Conservation (phyloP, 2,113 vertebrate species). For the Serinus canaria region DNA sequence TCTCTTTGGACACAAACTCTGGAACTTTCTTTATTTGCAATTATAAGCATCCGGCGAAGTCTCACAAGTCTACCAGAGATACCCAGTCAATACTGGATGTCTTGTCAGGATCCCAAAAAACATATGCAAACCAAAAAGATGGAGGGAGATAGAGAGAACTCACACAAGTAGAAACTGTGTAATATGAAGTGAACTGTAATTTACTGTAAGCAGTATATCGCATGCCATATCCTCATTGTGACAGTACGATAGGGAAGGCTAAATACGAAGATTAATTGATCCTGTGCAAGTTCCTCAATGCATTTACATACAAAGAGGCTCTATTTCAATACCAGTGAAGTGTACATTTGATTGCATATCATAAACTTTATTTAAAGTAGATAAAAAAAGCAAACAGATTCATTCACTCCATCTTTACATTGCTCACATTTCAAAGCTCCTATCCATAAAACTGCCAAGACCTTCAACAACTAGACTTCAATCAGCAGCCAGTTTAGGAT, state of each 20-base stretch:
- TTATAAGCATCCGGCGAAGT: not conserved
- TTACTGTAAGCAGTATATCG: not conserved
- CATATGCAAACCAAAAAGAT: not conserved
- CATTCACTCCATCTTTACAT: not conserved
- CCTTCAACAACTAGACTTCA: not conserved
- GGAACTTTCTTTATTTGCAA: not conserved
- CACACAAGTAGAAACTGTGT: not conserved
- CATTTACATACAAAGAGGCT: constrained; percentile 33
- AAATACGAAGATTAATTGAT: not conserved
- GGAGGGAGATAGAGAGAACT: not conserved
- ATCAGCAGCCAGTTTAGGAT: not conserved
- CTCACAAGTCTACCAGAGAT: not conserved
- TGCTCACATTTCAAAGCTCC: not conserved
- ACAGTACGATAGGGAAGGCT: not conserved
- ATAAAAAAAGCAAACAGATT: not conserved
- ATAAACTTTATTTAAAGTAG: not conserved
- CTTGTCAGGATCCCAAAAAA: not conserved
- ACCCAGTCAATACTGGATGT: not conserved
- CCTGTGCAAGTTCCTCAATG: not conserved
- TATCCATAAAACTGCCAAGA: not conserved
- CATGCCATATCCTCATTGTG: not conserved
- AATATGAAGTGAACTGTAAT: not conserved
- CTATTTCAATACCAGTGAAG: not conserved
- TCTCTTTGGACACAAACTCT: not conserved
- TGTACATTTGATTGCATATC: not conserved